Base-by-base conservation (phyloP, 2,113 vertebrate genomes). In the Embiotoca jacksoni region DNA sequence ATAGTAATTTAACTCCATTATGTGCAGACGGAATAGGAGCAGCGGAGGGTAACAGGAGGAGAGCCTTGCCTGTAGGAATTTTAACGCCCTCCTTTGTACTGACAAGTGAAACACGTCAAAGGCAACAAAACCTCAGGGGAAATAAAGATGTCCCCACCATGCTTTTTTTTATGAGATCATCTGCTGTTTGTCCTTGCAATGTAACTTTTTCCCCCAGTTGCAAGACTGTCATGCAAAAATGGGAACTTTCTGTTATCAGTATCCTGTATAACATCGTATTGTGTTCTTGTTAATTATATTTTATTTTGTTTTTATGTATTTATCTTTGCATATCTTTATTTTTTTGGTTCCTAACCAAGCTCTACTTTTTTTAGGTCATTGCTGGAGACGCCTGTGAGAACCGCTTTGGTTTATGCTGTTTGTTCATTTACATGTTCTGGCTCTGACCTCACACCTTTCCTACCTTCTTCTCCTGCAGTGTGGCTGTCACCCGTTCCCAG, bases 401-500 rank as follows among this genome's bases (percentile, higher is more conserved):
- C 9, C 6, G 4, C 2, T 44, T 44, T 44, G 41, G 13, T 44
- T 44, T 13, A 44, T 50, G 49, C 16, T 50, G 49, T 44, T 44
- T 4, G 13, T 44, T 44, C 1, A 44, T 44, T 11, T 44, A 9
- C 16, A 7, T n/a, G 49, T n/a, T 6, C 49, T 50, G 1, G 49
- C 47, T 35, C 11, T 68, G 30, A 75, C 39, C 15, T 70, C 3
- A 16, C 56, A 58, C 10, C 6, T 1, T 37, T 31, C 9, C 4
- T 23, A 2, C 68, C 33, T 62, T 56, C 63, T 47, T 70, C 46
- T 2, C 61, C 59, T 81, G 3, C 81, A 99, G 97, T 72, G 97
- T 99, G 89, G 97, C 97, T 15, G 97, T 98, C 56, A 96, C 97
- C 44, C 96, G 97, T 87, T 99, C 97, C 88, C 96, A 96, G 94